These are phyloP conservation scores for Diarsia dahlii DNA, from an alignment of 2,888 invertebrate species.

Conservation along the genomic window DNA sequence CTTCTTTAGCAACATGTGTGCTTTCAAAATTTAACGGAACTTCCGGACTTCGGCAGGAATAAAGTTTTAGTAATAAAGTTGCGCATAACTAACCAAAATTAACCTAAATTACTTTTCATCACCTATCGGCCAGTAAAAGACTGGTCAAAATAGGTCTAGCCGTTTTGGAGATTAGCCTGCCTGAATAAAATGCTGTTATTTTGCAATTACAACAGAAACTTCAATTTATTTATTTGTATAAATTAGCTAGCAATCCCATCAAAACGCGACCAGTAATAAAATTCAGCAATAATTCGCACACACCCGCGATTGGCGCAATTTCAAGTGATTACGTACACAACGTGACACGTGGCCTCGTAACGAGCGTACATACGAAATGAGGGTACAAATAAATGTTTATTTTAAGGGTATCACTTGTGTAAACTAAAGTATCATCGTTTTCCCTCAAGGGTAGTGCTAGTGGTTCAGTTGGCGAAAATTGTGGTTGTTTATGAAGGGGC, in stretches of 20 bases:
- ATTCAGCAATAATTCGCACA: slow-evolving; percentile 52
- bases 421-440: slow-evolving; percentile 58
- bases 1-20: neutral
- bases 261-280: slow-evolving; percentile 46
- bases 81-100: too few relatives aligned
- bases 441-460: slow-evolving; percentile 44
- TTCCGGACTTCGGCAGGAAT: neutral
- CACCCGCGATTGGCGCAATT: slow-evolving; percentile 47
- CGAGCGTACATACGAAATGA: slow-evolving; percentile 37
- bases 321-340: slow-evolving; percentile 46
- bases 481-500: slow-evolving; percentile 39
- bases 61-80: too few relatives aligned
- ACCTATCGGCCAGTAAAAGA: too few relatives aligned
- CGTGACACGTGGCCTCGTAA: slow-evolving; percentile 55
- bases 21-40: neutral
- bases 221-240: too few relatives aligned
- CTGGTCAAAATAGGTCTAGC: too few relatives aligned
- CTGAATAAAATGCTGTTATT: too few relatives aligned
- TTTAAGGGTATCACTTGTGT: slow-evolving; percentile 58
- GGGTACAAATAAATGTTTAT: slow-evolving; percentile 54
- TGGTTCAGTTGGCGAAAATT: slow-evolving; percentile 37
- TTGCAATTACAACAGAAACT: too few relatives aligned
- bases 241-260: neutral
- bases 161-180: too few relatives aligned
- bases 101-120: too few relatives aligned